Conservation (phyloP, 2,888 invertebrate genomes). For the Cerceris ruficornis region DNA sequence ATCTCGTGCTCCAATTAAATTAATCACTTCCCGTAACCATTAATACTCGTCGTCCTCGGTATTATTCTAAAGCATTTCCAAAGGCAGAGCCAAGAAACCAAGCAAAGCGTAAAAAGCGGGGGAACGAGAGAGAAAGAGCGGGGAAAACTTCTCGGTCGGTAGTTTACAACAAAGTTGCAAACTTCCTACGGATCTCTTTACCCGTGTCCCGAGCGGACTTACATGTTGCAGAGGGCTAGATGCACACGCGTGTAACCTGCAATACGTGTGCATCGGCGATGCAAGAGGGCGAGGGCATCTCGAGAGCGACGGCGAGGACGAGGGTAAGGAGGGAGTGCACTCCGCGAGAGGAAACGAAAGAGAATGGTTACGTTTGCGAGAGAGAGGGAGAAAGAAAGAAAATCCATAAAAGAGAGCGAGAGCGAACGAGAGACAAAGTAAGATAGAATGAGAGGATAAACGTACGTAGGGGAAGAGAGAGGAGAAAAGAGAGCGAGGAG, state of each 20-base stretch:
- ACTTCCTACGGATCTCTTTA: slow-evolving; percentile 15
- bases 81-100: neutral
- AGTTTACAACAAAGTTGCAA: slow-evolving; percentile 45
- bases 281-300: neutral
- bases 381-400: too few relatives aligned
- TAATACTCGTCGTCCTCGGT: too few relatives aligned
- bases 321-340: neutral
- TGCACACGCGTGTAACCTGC: neutral
- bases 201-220: slow-evolving; percentile 8
- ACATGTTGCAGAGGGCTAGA: neutral
- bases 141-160: slow-evolving; percentile 32
- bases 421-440: too few relatives aligned
- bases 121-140: slow-evolving; percentile 3
- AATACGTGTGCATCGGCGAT: neutral
- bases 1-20: too few relatives aligned
- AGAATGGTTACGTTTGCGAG: too few relatives aligned
- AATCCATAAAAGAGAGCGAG: too few relatives aligned
- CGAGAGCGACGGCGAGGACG: neutral
- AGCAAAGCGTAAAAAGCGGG: neutral
- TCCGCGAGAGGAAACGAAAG: neutral
- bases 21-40: too few relatives aligned
- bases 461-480: neutral
- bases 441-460: neutral
- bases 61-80: neutral
- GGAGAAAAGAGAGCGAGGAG: neutral